phyloP scores from a whole-genome alignment of 2,797 vertebrate genomes.

The Sylvia borin region DNA sequence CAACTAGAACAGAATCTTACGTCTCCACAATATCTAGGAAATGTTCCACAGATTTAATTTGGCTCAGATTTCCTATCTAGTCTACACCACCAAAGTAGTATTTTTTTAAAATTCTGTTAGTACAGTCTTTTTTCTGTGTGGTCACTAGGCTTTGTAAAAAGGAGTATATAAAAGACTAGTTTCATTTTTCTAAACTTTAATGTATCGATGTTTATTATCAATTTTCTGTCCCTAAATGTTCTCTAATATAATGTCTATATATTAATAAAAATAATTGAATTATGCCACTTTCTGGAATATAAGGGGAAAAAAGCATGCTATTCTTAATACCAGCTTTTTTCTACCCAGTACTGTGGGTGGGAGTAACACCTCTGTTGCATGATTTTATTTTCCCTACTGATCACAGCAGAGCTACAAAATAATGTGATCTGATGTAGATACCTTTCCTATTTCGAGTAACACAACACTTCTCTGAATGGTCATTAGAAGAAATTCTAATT shows the following conservation, averaged over 20 bases:
- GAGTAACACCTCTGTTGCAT: neutral
- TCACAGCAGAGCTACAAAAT: neutral
- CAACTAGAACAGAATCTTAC: neutral
- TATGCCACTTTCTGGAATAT: neutral
- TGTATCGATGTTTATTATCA: neutral
- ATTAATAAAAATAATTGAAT: neutral
- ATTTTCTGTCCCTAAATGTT: neutral
- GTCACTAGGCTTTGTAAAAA: neutral
- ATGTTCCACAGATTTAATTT: neutral
- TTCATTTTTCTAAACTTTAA: neutral
- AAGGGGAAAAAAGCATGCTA: neutral
- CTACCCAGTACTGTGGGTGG: neutral
- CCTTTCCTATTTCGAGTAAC: neutral
- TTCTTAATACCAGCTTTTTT: neutral
- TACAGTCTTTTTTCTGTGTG: neutral
- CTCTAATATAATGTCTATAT: neutral
- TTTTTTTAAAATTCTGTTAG: neutral
- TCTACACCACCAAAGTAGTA: neutral
- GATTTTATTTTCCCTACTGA: neutral
- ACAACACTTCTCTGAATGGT: neutral
- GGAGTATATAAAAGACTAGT: neutral
- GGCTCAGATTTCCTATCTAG: neutral
- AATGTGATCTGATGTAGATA: neutral
- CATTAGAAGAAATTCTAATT: neutral
- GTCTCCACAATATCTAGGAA: neutral